Conservation (phyloP, 2,888 invertebrate species). For the Synergus gifuensis region DNA sequence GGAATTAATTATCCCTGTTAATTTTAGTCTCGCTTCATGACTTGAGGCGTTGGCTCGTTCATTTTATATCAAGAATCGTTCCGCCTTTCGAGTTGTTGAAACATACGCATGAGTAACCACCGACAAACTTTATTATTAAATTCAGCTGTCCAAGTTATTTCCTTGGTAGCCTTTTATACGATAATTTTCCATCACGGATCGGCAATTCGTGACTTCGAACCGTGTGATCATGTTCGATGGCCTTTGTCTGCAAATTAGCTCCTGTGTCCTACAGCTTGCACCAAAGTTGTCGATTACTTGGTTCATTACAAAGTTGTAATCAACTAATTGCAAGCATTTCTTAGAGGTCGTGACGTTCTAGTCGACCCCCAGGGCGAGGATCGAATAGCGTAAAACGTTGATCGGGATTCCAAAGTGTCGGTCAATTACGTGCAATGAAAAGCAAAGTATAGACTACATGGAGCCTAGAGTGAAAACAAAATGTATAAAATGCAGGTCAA, state of each 20-base stretch:
- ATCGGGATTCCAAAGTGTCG: slow-evolving; percentile 25
- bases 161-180: slow-evolving; percentile 1
- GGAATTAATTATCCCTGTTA: slow-evolving; percentile 3
- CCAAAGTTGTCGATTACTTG: slow-evolving; percentile 10
- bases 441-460: slow-evolving; percentile 22
- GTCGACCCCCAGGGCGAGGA: background rate
- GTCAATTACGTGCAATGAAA: slow-evolving; percentile 37
- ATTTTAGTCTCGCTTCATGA: background rate
- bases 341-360: slow-evolving; percentile 32
- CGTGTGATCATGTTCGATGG: slow-evolving; percentile 3
- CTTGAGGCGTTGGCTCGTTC: slow-evolving; percentile 22
- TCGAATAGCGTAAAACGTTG: slow-evolving; percentile 36
- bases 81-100: slow-evolving; percentile 12
- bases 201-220: slow-evolving; percentile 7
- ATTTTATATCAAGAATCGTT: slow-evolving; percentile 18
- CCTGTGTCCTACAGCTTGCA: background rate
- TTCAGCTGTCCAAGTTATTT: slow-evolving; percentile 16
- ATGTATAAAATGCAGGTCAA: slow-evolving; percentile 24
- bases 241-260: slow-evolving; percentile 39
- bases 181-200: slow-evolving; percentile 30
- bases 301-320: slow-evolving; percentile 27
- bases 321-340: slow-evolving; percentile 30
- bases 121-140: slow-evolving; percentile 34
- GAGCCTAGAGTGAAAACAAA: slow-evolving; percentile 30
- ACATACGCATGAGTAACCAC: slow-evolving; percentile 7